Conservation (phyloP, 2,888 invertebrate genomes). For the Dynastes hyllus region DNA sequence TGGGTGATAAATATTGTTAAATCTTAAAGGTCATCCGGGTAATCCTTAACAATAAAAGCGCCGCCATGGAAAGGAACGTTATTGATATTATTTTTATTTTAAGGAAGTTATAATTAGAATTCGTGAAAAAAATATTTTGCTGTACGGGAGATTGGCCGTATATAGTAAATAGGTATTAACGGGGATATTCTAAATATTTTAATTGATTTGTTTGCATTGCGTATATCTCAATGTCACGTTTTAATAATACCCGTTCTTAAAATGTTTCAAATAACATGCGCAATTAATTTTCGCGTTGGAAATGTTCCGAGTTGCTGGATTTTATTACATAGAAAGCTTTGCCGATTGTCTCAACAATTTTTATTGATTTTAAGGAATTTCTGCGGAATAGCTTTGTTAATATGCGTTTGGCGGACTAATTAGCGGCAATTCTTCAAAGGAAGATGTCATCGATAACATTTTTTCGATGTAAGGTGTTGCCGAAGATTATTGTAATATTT, state of each 20-base stretch:
- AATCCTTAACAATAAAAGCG: neutral
- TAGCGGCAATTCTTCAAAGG: too few species aligned
- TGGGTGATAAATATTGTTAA: slow-evolving; percentile 33
- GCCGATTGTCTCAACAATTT: too few species aligned
- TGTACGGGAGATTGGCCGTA: neutral
- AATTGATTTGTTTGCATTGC: slow-evolving; percentile 27
- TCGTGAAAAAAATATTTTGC: slow-evolving; percentile 24
- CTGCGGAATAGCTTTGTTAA: too few species aligned
- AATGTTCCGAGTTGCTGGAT: neutral
- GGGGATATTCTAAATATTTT: slow-evolving; percentile 15
- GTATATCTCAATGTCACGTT: neutral
- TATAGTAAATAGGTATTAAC: neutral
- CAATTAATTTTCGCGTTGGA: neutral
- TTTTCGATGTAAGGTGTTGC: too few species aligned
- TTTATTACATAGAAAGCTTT: neutral
- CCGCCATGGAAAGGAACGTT: neutral
- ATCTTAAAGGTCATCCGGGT: slow-evolving; percentile 20
- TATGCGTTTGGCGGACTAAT: too few species aligned
- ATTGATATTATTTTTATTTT: slow-evolving; percentile 11
- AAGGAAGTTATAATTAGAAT: slow-evolving; percentile 17
- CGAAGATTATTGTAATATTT: too few species aligned
- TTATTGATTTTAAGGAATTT: too few species aligned
- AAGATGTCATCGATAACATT: too few species aligned
- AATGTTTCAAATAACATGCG: neutral
- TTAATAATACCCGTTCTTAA: slow-evolving; percentile 11